phyloP scores from a whole-genome alignment of 2,113 vertebrate genomes.

The Pseudorectes ferrugineus region DNA sequence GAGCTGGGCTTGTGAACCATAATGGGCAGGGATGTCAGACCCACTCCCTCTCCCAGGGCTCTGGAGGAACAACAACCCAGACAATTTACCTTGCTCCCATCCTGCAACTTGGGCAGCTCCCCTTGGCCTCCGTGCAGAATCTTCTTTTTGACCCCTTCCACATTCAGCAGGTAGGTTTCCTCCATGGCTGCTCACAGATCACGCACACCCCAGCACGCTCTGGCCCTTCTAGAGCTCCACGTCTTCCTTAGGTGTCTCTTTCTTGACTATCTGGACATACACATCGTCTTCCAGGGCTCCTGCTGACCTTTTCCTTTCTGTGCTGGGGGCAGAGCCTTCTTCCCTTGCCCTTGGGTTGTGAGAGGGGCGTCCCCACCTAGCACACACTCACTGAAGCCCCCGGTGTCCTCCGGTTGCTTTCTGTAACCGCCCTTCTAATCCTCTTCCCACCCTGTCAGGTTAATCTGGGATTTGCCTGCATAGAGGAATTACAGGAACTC shows the following conservation, averaged over 20 bases:
- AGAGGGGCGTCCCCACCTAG: accelerated
- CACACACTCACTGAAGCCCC: background rate
- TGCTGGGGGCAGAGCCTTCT: background rate
- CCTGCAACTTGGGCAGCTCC: conserved; percentile 75
- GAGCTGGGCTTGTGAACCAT: background rate
- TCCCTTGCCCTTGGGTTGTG: background rate
- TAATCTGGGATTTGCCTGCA: conserved; percentile 64
- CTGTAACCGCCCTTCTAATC: conserved; percentile 28
- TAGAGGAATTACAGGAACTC: conserved; percentile 35
- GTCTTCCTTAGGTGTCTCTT: background rate
- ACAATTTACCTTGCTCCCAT: conserved; percentile 80
- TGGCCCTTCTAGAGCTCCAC: background rate
- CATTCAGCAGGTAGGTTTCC: conserved; percentile 76
- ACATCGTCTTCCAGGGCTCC: background rate
- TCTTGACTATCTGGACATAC: background rate
- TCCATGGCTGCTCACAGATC: conserved; percentile 70
- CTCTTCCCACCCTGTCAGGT: conserved; percentile 39
- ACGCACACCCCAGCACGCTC: accelerated
- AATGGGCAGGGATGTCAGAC: background rate
- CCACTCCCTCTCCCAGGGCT: background rate
- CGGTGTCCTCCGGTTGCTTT: accelerated
- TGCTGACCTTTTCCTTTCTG: background rate
- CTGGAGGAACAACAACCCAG: background rate
- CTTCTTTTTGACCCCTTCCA: conserved; percentile 83
- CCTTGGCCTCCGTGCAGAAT: conserved; percentile 82